Conservation (phyloP, 2,888 invertebrate species). For the Latrodectus hesperus region DNA sequence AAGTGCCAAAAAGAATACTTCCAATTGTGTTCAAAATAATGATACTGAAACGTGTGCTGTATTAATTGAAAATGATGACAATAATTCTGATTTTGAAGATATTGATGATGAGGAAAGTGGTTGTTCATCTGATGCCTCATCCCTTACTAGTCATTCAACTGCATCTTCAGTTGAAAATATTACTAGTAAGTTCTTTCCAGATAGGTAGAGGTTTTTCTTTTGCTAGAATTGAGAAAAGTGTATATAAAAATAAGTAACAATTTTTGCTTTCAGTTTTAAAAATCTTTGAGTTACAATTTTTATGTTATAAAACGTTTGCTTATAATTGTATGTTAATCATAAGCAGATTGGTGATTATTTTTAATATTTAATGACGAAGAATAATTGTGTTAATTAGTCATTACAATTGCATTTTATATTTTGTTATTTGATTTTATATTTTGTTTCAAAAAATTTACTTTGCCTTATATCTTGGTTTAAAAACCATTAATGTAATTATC, state of each 20-base stretch:
- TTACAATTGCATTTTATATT: too few relatives aligned
- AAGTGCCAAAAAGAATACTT: neutral
- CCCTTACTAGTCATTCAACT: constrained; percentile 73
- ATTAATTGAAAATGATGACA: neutral
- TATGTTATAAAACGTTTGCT: too few relatives aligned
- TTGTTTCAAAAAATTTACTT: too few relatives aligned
- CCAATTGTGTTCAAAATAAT: constrained; percentile 42
- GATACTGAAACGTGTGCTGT: constrained; percentile 14
- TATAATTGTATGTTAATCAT: too few relatives aligned
- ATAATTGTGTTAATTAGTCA: too few relatives aligned
- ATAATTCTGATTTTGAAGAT: constrained; percentile 74
- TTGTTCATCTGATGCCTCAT: constrained; percentile 77
- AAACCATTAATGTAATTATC: too few relatives aligned
- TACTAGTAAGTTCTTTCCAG: constrained; percentile 20
- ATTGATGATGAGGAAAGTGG: constrained; percentile 75
- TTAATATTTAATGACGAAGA: too few relatives aligned
- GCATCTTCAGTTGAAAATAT: constrained; percentile 72
- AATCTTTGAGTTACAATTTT: neutral
- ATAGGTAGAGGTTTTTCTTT: neutral
- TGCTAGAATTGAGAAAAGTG: neutral
- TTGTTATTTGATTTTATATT: too few relatives aligned
- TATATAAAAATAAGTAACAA: too few relatives aligned
- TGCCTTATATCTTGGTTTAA: too few relatives aligned
- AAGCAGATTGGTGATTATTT: too few relatives aligned
- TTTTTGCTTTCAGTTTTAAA: neutral